Percentiles rank a stretch among this genome's conserved stretches.
phyloP scores from a whole-genome alignment of 2,113 vertebrate genomes.

The Grammomys surdaster region DNA sequence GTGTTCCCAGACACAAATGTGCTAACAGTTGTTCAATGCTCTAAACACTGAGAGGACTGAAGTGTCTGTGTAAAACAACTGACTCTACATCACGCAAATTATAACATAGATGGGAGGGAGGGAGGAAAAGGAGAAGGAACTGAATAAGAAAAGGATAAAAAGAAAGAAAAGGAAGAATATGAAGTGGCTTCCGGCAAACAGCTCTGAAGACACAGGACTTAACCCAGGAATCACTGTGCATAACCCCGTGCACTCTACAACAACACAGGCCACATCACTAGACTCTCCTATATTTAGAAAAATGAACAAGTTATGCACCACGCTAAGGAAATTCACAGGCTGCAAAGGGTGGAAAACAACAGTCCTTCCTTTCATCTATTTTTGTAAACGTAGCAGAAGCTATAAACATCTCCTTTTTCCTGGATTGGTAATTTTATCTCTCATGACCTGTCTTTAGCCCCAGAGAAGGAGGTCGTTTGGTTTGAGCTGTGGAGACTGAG shows the following conservation, averaged over 20 bases:
- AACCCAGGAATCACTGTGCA: background rate
- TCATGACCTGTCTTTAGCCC: conserved; percentile 82
- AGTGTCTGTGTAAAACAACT: background rate
- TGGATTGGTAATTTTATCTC: conserved; percentile 83
- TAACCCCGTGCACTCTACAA: too few relatives aligned
- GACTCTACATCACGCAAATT: background rate
- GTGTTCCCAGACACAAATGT: background rate
- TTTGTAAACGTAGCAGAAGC: conserved; percentile 80
- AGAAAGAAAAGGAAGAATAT: fast-evolving
- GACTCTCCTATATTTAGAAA: conserved; percentile 61
- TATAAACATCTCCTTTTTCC: conserved; percentile 86
- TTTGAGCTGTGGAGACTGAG: conserved; percentile 75
- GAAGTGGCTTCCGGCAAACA: background rate
- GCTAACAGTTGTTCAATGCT: background rate
- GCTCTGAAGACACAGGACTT: background rate
- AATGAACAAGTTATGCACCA: conserved; percentile 51
- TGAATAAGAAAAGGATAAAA: fast-evolving
- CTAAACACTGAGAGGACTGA: background rate
- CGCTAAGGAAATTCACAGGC: conserved; percentile 79
- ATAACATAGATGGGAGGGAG: background rate
- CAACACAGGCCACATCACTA: background rate
- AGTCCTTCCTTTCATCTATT: conserved; percentile 85
- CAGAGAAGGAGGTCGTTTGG: conserved; percentile 85
- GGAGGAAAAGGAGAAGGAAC: fast-evolving
- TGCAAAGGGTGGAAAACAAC: conserved; percentile 43